Percentiles rank a stretch among this genome's conserved stretches.
Conservation (phyloP, 2,797 vertebrate species). For the Eulemur albifrons region DNA sequence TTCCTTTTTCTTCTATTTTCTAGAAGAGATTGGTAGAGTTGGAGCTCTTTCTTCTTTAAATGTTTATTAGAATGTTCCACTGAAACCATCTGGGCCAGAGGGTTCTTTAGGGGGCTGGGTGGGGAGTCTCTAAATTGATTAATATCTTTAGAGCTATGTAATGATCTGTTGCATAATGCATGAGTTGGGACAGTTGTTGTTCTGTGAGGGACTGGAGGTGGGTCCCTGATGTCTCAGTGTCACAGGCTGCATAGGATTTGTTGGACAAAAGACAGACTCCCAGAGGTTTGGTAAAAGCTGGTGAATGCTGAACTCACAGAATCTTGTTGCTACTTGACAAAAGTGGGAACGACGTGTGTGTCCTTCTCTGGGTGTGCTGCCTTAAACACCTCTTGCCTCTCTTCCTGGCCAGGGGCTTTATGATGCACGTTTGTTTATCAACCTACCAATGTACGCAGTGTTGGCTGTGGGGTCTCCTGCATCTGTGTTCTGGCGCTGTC, state of each 20-base stretch:
- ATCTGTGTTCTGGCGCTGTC: fast-evolving
- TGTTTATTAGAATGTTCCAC: not conserved
- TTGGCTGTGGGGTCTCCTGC: fast-evolving
- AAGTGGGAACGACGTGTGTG: too few relatives aligned
- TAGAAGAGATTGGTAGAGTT: not conserved
- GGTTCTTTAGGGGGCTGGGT: not conserved
- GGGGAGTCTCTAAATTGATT: too few relatives aligned
- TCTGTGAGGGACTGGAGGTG: fast-evolving
- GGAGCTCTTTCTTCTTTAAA: not conserved
- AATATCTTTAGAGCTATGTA: not conserved
- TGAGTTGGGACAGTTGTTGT: fast-evolving
- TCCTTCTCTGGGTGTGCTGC: not conserved
- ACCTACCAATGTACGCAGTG: fast-evolving
- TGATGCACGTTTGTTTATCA: fast-evolving
- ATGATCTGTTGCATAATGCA: fast-evolving
- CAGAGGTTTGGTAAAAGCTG: too few relatives aligned
- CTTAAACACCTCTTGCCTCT: fast-evolving
- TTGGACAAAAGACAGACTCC: not conserved
- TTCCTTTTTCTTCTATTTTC: not conserved
- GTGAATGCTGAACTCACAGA: not conserved
- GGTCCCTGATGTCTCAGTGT: fast-evolving
- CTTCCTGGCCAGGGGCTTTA: too few relatives aligned
- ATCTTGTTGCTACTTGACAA: not conserved
- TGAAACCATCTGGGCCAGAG: not conserved
- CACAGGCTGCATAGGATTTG: not conserved